Percentiles rank a stretch among this genome's conserved stretches.
These are phyloP conservation scores for Drosophila persimilis DNA, from an alignment of 1,140 invertebrate species.

Conservation along the genomic window DNA sequence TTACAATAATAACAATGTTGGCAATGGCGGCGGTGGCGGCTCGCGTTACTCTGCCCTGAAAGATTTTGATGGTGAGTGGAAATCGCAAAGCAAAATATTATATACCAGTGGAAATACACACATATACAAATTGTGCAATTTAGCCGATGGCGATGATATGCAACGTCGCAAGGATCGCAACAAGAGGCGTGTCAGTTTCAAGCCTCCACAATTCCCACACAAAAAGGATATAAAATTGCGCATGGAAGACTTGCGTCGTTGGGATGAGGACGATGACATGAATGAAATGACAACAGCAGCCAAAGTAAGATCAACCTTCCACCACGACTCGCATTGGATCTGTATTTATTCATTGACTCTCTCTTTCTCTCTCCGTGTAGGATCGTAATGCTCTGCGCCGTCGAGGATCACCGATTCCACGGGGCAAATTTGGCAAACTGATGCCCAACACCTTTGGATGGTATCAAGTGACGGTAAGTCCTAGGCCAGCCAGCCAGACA, in stretches of 20 bases:
- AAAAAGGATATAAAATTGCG: constrained; percentile 63
- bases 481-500: neutral
- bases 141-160: constrained; percentile 45
- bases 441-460: constrained; percentile 66
- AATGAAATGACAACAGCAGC: constrained; percentile 53
- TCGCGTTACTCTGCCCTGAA: constrained; percentile 66
- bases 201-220: constrained; percentile 56
- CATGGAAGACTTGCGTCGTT: constrained; percentile 67
- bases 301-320: constrained; percentile 26
- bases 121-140: neutral
- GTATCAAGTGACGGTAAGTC: constrained; percentile 81
- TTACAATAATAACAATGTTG: constrained; percentile 6
- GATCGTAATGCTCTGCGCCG: constrained; percentile 57
- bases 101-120: neutral
- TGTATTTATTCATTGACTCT: too few species aligned
- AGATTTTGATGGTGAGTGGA: constrained; percentile 60
- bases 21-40: constrained; percentile 33
- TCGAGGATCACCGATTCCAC: constrained; percentile 56
- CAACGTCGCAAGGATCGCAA: constrained; percentile 70
- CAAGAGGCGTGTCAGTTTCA: constrained; percentile 78
- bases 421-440: constrained; percentile 75
- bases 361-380: constrained; percentile 15
- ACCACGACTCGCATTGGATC: too few species aligned
- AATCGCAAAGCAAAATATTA: neutral
- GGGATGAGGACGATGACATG: constrained; percentile 80